These are phyloP conservation scores for Kryptopterus vitreolus DNA, from an alignment of 2,797 vertebrate genomes.

Conservation along the genomic window DNA sequence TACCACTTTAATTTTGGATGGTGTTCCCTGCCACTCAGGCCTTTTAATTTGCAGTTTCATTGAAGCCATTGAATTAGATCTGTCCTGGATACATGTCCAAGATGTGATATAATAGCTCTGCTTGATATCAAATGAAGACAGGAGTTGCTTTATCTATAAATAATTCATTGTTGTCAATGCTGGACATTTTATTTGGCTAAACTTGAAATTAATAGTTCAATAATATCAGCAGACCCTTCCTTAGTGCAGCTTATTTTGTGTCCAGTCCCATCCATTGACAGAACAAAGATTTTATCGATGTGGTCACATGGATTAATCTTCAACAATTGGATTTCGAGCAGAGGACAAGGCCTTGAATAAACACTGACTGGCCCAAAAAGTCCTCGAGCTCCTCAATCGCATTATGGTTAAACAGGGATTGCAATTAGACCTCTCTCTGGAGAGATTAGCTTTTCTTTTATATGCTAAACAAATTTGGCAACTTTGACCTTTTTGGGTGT, in stretches of 20 bases:
- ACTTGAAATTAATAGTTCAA: constrained; percentile 42
- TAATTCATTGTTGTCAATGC: constrained; percentile 31
- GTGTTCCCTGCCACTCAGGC: neutral
- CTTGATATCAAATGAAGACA: neutral
- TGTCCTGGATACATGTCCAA: neutral
- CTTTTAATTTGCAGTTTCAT: constrained; percentile 14
- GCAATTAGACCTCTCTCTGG: constrained; percentile 72
- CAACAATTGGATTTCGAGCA: constrained; percentile 75
- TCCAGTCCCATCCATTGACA: constrained; percentile 52
- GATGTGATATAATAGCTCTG: neutral
- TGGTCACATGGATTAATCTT: constrained; percentile 73
- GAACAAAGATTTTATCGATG: constrained; percentile 63
- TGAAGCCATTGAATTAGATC: neutral
- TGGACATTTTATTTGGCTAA: constrained; percentile 32
- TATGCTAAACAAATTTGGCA: constrained; percentile 78
- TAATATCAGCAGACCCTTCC: constrained; percentile 37
- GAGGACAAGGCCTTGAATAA: constrained; percentile 71
- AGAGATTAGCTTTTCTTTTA: constrained; percentile 67
- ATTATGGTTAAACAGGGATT: constrained; percentile 74
- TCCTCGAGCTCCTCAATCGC: constrained; percentile 68
- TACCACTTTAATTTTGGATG: neutral
- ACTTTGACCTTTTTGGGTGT: constrained; percentile 74
- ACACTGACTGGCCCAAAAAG: constrained; percentile 63
- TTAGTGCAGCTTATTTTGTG: constrained; percentile 33
- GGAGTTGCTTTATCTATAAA: constrained; percentile 6